Evolutionary conservation across 2,797 vertebrate species (phyloP).

Genomic region (Lagothrix lagotricha): DNA sequence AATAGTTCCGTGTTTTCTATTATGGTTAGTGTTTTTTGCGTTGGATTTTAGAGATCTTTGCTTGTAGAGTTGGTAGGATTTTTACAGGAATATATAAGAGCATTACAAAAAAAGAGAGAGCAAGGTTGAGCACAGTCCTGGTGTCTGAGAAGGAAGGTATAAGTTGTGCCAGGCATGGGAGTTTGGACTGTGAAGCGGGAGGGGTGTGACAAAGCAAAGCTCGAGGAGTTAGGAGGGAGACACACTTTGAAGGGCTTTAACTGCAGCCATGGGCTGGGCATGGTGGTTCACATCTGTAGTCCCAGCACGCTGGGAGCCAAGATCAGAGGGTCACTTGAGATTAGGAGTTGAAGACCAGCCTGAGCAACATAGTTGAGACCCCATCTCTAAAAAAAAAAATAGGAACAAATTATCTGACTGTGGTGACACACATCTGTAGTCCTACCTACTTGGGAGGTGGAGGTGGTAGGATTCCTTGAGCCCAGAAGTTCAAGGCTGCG

Average conservation of each 20-base stretch:
- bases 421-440: not conserved
- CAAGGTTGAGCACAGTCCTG: not conserved
- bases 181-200: not conserved
- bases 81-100: constrained; percentile 10
- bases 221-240: not conserved
- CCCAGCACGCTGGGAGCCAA: not conserved
- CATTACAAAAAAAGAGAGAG: not conserved
- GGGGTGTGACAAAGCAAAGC: not conserved
- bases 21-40: constrained; percentile 1
- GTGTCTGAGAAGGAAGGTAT: not conserved
- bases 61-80: not conserved
- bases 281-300: not conserved
- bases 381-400: not conserved
- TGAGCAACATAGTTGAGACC: not conserved
- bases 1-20: constrained; percentile 1
- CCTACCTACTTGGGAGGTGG: not conserved
- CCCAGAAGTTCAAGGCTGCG: not conserved
- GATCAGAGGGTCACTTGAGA: not conserved
- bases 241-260: not conserved
- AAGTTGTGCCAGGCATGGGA: not conserved
- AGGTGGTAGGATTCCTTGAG: not conserved
- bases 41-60: constrained; percentile 18
- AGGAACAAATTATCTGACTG: not conserved
- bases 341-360: not conserved
- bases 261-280: not conserved